phyloP scores from a whole-genome alignment of 37 sponge, comb jelly and placozoan species.

The Diacarnus erythraeanus region DNA sequence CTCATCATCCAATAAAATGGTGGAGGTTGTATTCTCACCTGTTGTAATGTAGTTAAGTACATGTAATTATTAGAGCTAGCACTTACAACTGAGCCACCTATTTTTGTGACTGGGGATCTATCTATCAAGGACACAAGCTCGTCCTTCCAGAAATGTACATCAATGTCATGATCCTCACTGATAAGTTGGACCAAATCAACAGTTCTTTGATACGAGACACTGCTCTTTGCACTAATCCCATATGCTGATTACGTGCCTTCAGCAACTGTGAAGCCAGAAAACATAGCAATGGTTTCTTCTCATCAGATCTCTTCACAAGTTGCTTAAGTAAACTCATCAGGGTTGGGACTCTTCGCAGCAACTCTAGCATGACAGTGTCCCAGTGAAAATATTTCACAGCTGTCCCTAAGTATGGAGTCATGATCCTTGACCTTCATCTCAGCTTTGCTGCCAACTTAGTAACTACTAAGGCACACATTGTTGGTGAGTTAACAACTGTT shows the following conservation, averaged over 20 bases:
- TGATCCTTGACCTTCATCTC: conserved; percentile 36
- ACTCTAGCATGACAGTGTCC: conserved; percentile 25
- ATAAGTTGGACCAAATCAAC: neutral
- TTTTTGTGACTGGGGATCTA: neutral
- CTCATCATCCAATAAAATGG: neutral
- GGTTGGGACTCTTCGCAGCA: conserved; percentile 15
- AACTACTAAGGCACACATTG: too few relatives aligned
- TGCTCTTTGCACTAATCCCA: conserved; percentile 20
- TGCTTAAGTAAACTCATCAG: conserved; percentile 14
- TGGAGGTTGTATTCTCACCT: too few relatives aligned
- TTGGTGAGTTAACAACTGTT: too few relatives aligned
- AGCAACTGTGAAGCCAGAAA: conserved; percentile 34
- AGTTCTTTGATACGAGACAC: conserved; percentile 7
- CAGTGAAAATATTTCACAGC: conserved; percentile 42
- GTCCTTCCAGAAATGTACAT: conserved; percentile 16
- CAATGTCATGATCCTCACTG: conserved; percentile 26
- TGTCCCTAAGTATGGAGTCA: too few relatives aligned
- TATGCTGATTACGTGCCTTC: conserved; percentile 5
- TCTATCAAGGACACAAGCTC: neutral
- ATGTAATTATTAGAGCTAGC: neutral
- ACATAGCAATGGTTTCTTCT: conserved; percentile 9
- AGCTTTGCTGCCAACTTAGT: too few relatives aligned
- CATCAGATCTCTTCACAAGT: neutral
- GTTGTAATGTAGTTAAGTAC: too few relatives aligned
- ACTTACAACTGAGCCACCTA: neutral